These are phyloP conservation scores for Thyatira batis DNA, from an alignment of 2,888 invertebrate species.

Conservation along the genomic window DNA sequence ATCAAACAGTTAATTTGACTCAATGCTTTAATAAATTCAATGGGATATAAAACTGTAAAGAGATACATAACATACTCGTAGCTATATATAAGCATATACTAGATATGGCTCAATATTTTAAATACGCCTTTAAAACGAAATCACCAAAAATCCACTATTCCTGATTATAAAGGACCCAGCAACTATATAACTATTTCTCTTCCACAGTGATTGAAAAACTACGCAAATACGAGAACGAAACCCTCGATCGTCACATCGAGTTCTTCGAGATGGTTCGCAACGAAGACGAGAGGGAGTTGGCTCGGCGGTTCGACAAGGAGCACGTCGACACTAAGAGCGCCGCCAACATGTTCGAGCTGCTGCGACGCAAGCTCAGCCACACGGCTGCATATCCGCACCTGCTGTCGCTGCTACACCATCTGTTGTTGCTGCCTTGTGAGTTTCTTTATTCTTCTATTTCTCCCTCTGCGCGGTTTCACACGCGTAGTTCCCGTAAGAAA, in stretches of 20 bases:
- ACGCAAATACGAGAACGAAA: conserved; percentile 95
- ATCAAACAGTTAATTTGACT: too few relatives aligned
- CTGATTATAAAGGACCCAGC: too few relatives aligned
- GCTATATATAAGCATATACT: too few relatives aligned
- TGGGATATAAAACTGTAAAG: too few relatives aligned
- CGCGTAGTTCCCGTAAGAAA: too few relatives aligned
- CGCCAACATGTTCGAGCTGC: conserved; percentile 94
- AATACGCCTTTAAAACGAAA: too few relatives aligned
- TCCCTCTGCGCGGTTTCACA: too few relatives aligned
- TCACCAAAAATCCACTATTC: too few relatives aligned
- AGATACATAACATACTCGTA: too few relatives aligned
- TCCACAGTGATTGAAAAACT: conserved; percentile 92
- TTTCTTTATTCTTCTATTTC: conserved; percentile 14
- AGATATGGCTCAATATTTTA: too few relatives aligned
- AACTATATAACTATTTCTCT: not conserved
- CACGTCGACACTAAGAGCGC: conserved; percentile 98
- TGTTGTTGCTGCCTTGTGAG: conserved; percentile 88
- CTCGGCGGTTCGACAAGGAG: conserved; percentile 93
- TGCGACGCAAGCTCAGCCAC: conserved; percentile 93
- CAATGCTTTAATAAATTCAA: too few relatives aligned
- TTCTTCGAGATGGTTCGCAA: conserved; percentile 99
- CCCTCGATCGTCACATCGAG: conserved; percentile 97
- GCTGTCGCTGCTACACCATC: conserved; percentile 93
- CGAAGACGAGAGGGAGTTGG: conserved; percentile 97
- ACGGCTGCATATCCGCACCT: conserved; percentile 97